Evolutionary conservation across 2,888 invertebrate species (phyloP), one percentile per base, ranked within the genome.

Genomic region (Scelioninae gen. 1): DNA sequence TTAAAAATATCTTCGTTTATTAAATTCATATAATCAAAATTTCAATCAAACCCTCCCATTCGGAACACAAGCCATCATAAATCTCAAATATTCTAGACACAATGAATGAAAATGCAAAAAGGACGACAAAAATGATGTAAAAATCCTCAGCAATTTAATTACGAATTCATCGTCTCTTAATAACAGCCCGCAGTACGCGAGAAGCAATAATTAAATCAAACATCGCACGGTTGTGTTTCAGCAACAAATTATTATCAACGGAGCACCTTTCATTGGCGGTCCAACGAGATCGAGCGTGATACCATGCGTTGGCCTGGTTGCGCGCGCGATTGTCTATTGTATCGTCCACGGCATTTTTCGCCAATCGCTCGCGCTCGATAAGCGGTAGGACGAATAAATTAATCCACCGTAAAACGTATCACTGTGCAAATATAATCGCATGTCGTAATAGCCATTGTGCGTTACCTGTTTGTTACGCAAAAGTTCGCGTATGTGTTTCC

Each of bases 311-410:
- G 80, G 78, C 75, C 74, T 82, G 81, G 60, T 82, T 76, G 60
- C 38, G 60, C 79, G 66, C 68, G 63, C 72, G 79, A 84, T 79
- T 79, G 77, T 80, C 84, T 77, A 84, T 84, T 84, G 82, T 84
- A 80, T 71, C 83, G 83, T 81, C 80, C 66, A 81, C 16, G 58
- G 65, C 40, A 40, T 78, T 74, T 84, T 80, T 78, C 45, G 34
- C 71, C 47, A 72, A 82, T 82, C 75, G 60, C 32, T 53, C 63
- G 75, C 76, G 69, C 83, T 55, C 81, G 71, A 83, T 83, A 85
- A 81, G 78, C 77, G 78, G 81, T 81, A 75, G 83, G 84, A 85
- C 78, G 84, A 83, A 83, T 85, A 83, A 85, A 85, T 85, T 85
- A 85, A 85, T 78, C 68, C 78, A 69, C 74, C 74, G 81, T 69